Conservation (phyloP, 2,113 vertebrate species). For the Buteo buteo region DNA sequence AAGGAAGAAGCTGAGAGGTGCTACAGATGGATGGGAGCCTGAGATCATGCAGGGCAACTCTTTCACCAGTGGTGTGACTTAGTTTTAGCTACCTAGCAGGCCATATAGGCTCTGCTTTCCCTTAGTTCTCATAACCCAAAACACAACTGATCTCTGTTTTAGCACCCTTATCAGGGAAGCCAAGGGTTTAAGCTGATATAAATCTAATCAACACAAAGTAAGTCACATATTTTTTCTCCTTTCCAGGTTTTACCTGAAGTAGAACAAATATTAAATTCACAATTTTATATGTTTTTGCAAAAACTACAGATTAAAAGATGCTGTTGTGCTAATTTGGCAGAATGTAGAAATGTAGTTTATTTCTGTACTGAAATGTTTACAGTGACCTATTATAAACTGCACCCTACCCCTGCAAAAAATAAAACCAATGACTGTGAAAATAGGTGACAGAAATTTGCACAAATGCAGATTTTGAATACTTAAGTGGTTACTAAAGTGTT, state of each 20-base stretch:
- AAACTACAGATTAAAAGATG: background rate
- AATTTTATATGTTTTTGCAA: background rate
- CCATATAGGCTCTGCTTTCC: background rate
- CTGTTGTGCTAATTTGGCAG: background rate
- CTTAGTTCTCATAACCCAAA: background rate
- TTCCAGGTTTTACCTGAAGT: background rate
- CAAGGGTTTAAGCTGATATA: background rate
- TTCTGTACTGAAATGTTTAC: background rate
- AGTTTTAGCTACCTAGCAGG: background rate
- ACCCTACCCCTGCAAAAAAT: background rate
- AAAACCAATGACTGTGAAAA: background rate
- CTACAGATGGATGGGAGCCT: background rate
- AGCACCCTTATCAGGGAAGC: background rate
- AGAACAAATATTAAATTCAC: background rate
- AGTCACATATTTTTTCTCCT: accelerated
- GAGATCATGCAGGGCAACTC: background rate
- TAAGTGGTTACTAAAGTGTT: background rate
- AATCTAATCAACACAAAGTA: background rate
- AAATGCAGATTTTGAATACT: background rate
- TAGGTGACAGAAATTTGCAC: background rate
- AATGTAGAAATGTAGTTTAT: background rate
- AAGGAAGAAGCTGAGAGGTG: background rate
- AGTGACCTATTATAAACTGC: background rate
- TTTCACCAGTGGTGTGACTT: background rate
- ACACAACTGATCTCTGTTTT: background rate